A percentile compares a stretch with the other conserved stretches of the same genome.
These are phyloP conservation scores for Sebastes iracundus DNA, from an alignment of 2,797 vertebrate genomes.

Conservation along the genomic window DNA sequence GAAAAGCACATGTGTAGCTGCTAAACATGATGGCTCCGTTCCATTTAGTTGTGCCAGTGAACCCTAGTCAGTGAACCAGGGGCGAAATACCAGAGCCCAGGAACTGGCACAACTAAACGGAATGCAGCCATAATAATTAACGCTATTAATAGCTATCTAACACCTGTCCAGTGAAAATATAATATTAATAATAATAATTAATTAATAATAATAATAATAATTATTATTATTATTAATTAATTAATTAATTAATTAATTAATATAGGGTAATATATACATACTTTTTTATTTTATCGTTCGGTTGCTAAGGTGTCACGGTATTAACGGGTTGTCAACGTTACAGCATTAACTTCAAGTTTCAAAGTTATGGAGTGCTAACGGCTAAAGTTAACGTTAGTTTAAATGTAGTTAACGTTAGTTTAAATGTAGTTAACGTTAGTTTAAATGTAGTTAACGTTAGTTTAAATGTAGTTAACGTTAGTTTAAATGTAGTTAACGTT, in stretches of 20 bases:
- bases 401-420: too few species aligned
- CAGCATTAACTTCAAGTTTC: background rate
- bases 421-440: too few species aligned
- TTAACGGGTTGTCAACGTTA: background rate
- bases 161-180: background rate
- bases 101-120: background rate
- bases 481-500: too few species aligned
- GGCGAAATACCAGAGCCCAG: too few species aligned
- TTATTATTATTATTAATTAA: too few species aligned
- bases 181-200: too few species aligned
- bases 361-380: background rate
- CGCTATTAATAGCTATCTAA: accelerated
- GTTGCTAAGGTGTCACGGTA: background rate
- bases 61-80: background rate
- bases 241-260: too few species aligned
- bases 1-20: background rate
- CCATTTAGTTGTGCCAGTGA: background rate
- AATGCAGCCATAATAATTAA: background rate
- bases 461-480: too few species aligned
- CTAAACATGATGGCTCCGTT: background rate
- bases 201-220: too few species aligned
- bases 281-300: background rate
- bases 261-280: background rate
- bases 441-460: too few species aligned
- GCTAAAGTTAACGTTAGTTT: background rate